These are phyloP conservation scores for Mus pahari DNA, from an alignment of 2,113 vertebrate genomes.

Conservation along the genomic window DNA sequence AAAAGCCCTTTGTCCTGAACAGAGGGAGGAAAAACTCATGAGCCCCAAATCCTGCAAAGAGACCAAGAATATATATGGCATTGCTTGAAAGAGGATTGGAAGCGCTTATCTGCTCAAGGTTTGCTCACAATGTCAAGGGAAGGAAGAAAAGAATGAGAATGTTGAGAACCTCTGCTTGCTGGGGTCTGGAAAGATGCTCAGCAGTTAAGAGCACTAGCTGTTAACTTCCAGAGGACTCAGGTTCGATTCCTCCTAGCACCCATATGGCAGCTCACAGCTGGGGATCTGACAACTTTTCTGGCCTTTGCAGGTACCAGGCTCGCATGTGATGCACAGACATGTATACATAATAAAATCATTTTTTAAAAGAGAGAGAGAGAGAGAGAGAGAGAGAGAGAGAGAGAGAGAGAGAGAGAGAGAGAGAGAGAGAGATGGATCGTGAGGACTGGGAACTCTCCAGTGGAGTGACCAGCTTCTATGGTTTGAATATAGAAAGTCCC, in stretches of 20 bases:
- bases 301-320: too few species aligned
- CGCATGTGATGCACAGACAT: neutral
- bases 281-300: neutral
- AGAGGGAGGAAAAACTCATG: neutral
- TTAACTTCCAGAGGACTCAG: neutral
- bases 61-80: neutral
- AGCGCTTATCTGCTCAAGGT: neutral
- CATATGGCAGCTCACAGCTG: too few species aligned
- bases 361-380: too few species aligned
- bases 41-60: neutral
- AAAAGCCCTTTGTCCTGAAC: neutral
- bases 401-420: too few species aligned
- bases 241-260: too few species aligned
- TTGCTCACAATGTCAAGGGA: neutral
- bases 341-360: neutral
- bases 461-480: neutral
- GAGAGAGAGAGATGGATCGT: neutral
- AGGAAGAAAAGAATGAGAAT: neutral
- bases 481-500: neutral
- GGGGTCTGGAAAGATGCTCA: neutral
- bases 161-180: neutral
- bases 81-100: neutral
- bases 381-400: too few species aligned
- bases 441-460: neutral
- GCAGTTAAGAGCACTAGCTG: neutral